Base-by-base conservation (phyloP, 2,113 vertebrate species). In the Columba livia region DNA sequence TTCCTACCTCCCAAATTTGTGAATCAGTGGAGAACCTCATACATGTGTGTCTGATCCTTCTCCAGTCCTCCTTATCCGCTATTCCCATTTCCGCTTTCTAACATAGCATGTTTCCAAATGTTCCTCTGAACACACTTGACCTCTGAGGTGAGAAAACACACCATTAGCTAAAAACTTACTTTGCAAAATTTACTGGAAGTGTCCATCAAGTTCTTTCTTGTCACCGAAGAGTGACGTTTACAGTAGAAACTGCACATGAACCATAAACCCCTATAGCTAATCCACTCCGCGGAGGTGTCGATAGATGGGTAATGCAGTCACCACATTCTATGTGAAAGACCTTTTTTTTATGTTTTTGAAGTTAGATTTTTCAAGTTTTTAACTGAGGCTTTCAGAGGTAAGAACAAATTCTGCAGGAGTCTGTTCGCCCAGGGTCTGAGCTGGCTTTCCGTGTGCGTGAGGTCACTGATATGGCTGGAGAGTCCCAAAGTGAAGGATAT, bases 401-500 rank as follows among this genome's bases (percentile, higher is more conserved):
- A 69, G 42, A 85, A 36, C 9, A 5, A 65, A 73, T 73, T 81
- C 90, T 81, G 15, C 53, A 36, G 13, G 11, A 80, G 20, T 74
- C n/a, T 65, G 50, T 78, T 56, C 42, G 20, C 23, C 64, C 7
- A 4, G 1, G 1, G 31, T 48, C 58, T 85, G 64, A 83, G 48
- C 19, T 67, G 77, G 25, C 44, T 81, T 93, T 95, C 61, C 75
- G 74, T 0, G 1, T 54, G 32, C 5, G 0, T 36, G 44, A 81
- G 74, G 40, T 74, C 1, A 1, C 47, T 95, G 73, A 87, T 94
- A 79, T 78, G 77, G 65, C 75, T 95, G 87, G 61, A 96, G 93
- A 91, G 70, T 85, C 74, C 89, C 85, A 86, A 95, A 84, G 88
- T 89, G 83, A 93, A 95, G 51, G 78, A 94, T 83, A 89, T 85